Evolutionary conservation across 2,888 invertebrate genomes (phyloP), one percentile per base, ranked within the genome.

Genomic region (Halictus quadricinctus): DNA sequence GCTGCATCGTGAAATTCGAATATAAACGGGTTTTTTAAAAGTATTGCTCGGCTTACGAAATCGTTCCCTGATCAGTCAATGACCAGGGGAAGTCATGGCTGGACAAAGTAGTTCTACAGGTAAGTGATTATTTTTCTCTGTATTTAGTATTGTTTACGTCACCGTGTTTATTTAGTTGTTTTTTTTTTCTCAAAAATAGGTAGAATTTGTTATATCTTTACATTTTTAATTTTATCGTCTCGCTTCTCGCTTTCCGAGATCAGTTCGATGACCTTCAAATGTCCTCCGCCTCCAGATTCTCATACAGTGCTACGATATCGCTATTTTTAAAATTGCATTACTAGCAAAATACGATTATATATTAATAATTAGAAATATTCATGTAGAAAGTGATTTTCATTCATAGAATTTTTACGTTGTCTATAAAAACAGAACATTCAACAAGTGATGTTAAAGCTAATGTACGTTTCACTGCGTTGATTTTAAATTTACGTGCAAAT

Each of bases 241-340:
- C 18, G 5, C 18, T 13, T 13, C n/a, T 15, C 13, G 25, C 36
- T 12, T 10, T 7, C 25, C 36, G 10, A 0, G 7, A 43, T 25
- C 21, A 75, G n/a, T 58, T 76, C 21, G 69, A 70, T 77, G 79
- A 89, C 90, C 88, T 90, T 88, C 81, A 60, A 64, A 46, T 36
- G 87, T 78, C 88, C 90, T 87, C 78, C 81, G 41, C 0, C 64
- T 79, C 50, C 50, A 72, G 73, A 86, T 72, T 13, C 43, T 36
- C 1, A 21, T 4, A 8, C 18, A 21, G 7, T 10, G 12, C 46
- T 2, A 18, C 21, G 48, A 15, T 8, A 12, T 13, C 10, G 41
- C 1, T 13, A 7, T 6, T 66, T 54, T 18, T 2, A 18, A 21
- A 29, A 29, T 18, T 64, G 7, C 3, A 2, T 29, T 29, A 7